Percentiles rank a stretch among this genome's conserved stretches.
Conservation (phyloP, 2,113 vertebrate species). For the Lagopus leucura region DNA sequence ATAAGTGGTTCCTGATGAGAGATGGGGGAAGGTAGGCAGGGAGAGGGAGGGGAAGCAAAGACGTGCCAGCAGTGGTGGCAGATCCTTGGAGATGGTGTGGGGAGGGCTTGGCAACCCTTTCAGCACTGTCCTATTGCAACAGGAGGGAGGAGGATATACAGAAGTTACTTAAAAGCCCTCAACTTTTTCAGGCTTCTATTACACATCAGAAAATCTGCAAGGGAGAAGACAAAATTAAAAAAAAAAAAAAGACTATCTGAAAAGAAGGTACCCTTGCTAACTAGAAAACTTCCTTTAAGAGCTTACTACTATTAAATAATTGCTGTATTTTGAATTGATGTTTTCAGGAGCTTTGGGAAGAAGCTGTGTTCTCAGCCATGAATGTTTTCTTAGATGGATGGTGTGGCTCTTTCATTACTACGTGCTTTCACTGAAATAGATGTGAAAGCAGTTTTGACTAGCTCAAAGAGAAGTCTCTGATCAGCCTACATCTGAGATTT, state of each 20-base stretch:
- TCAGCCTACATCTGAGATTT: conserved; percentile 55
- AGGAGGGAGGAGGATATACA: conserved; percentile 54
- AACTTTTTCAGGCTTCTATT: conserved; percentile 25
- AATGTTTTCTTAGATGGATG: conserved; percentile 41
- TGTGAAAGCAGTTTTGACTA: conserved; percentile 49
- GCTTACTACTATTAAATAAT: conserved; percentile 36
- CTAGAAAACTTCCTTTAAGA: not conserved
- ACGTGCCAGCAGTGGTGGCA: not conserved
- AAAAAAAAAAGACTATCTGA: conserved; percentile 5
- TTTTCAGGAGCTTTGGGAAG: conserved; percentile 41
- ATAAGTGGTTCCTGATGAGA: not conserved
- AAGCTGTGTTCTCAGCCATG: conserved; percentile 1
- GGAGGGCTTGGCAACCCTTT: conserved; percentile 29
- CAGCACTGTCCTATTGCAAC: conserved; percentile 37
- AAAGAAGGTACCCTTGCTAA: conserved; percentile 69
- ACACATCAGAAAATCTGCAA: conserved; percentile 63
- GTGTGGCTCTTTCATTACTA: not conserved
- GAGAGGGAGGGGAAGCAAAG: not conserved
- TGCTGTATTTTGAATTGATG: conserved; percentile 26
- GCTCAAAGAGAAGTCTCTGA: conserved; percentile 42
- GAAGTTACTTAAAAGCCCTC: conserved; percentile 73
- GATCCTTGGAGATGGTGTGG: not conserved
- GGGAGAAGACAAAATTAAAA: not conserved
- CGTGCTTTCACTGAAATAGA: conserved; percentile 34
- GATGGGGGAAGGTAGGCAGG: not conserved